These are phyloP conservation scores for Asteroscopus sphinx DNA, from an alignment of 2,888 invertebrate genomes.

Conservation along the genomic window DNA sequence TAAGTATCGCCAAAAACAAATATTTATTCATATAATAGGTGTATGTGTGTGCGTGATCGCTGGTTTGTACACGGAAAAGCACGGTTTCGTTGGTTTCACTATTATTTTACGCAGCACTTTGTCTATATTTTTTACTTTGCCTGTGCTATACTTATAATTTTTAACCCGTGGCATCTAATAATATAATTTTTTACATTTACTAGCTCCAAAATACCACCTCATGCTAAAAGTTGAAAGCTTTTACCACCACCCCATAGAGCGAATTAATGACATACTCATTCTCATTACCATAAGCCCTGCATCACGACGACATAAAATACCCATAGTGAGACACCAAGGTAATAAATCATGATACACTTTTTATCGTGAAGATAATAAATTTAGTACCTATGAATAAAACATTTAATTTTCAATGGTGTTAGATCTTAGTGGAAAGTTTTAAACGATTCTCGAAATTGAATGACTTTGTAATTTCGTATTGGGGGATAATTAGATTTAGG, in stretches of 20 bases:
- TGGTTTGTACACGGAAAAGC: too few species aligned
- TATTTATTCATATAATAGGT: too few species aligned
- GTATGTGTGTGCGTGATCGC: too few species aligned
- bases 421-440: constrained; percentile 58
- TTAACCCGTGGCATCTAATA: too few species aligned
- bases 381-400: constrained; percentile 82
- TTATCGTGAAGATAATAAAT: constrained; percentile 74
- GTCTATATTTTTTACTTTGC: too few species aligned
- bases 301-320: constrained; percentile 62
- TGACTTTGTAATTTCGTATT: constrained; percentile 56
- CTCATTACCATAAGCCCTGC: constrained; percentile 65
- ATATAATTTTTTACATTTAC: constrained; percentile 17
- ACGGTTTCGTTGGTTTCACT: too few species aligned
- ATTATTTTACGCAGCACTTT: too few species aligned
- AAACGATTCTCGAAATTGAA: constrained; percentile 59
- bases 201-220: constrained; percentile 11
- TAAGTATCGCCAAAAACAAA: too few species aligned
- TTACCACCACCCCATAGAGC: constrained; percentile 48
- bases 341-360: constrained; percentile 77
- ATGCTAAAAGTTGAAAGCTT: constrained; percentile 52
- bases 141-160: too few species aligned
- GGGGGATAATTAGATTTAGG: constrained; percentile 51
- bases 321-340: constrained; percentile 50
- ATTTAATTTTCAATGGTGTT: constrained; percentile 77
- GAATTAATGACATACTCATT: constrained; percentile 58